Base-by-base conservation (phyloP, 2,113 vertebrate species). In the Scolopax mira region DNA sequence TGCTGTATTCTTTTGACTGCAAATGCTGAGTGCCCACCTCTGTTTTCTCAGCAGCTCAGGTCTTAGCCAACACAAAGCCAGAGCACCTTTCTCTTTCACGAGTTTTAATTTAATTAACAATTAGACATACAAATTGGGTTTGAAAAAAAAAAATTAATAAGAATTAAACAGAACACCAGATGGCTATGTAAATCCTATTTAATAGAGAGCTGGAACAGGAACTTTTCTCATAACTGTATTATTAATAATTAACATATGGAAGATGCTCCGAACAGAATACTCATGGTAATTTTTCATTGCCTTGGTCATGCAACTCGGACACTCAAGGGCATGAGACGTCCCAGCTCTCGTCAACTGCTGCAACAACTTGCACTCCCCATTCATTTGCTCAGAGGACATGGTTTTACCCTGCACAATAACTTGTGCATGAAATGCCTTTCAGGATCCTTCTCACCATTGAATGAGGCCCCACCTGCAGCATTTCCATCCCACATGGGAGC, bases 241-340 rank as follows among this genome's bases (percentile, higher is more conserved):
- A 97, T 91, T 97, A 97, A 97, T 97, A 97, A 98, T 98, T 98
- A 98, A 98, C 97, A 96, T 97, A 95, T 85, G 94, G 92, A 97
- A 97, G 95, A 96, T 94, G 91, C 65, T 97, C 66, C 44, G 91
- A 97, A 94, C 85, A 96, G 91, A 97, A 95, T 95, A 85, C 58
- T 95, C 73, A 54, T 39, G 78, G 71, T 60, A 85, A 94, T 93
- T 96, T 95, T 97, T 96, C 42, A 79, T 84, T 82, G 72, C 10
- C 15, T 75, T 86, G 84, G 92, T 89, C 94, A 79, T 21, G 18
- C 6, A 3, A 70, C 67, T 83, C 69, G 65, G 35, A 49, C 81
- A 27, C 31, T 73, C 28, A 42, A 73, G 66, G 54, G 57, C 41
- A 48, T 7, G 16, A 54, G 44, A 74, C 75, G 18, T n/a, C 71